Conservation (phyloP, 1,140 invertebrate species). For the Scylla paramamosain region DNA sequence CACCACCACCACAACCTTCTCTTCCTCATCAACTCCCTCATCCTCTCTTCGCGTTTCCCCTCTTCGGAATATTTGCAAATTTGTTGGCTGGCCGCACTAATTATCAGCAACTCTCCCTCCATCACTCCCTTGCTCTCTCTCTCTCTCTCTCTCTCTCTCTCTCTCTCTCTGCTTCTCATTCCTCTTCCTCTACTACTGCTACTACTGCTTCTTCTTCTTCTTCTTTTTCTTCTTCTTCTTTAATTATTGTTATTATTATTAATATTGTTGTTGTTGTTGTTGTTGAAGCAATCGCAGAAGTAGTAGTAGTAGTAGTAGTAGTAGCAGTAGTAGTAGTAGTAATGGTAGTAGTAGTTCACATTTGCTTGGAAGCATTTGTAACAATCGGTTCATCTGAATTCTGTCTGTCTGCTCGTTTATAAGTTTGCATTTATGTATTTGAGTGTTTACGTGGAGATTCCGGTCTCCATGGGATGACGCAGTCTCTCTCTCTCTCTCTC, state of each 20-base stretch:
- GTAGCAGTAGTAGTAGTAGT: neutral
- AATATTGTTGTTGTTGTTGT: no score
- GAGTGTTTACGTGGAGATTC: no score
- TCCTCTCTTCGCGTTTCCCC: neutral
- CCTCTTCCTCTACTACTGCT: neutral
- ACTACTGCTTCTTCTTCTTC: slow-evolving; percentile 5
- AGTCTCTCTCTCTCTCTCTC: no score
- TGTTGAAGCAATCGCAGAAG: no score
- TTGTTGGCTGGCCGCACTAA: slow-evolving; percentile 16
- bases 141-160: slow-evolving; percentile 1
- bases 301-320: no score
- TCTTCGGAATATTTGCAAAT: neutral
- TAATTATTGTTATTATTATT: neutral
- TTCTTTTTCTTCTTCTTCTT: slow-evolving; percentile 33
- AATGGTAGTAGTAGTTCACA: neutral
- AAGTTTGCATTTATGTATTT: no score
- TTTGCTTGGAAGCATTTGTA: no score
- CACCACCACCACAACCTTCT: neutral
- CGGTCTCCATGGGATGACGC: no score
- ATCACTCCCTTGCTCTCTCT: neutral
- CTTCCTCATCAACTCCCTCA: neutral
- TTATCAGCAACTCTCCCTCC: slow-evolving; percentile 17
- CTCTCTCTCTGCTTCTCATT: slow-evolving; percentile 37
- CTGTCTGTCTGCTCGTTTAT: no score
- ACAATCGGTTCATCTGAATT: no score